phyloP scores from a whole-genome alignment of 2,113 vertebrate species.

The Theropithecus gelada region DNA sequence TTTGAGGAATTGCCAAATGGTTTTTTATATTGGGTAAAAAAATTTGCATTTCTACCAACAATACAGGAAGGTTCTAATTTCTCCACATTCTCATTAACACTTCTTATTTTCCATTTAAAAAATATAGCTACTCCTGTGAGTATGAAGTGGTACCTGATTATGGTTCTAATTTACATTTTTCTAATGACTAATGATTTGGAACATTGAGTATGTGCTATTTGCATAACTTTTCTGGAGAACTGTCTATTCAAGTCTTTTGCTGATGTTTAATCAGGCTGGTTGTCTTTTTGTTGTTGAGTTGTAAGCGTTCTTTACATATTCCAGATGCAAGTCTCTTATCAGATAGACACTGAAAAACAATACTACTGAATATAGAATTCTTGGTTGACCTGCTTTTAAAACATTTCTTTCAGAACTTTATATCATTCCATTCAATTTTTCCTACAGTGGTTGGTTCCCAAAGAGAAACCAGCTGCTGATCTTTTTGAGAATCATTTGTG shows the following conservation, averaged over 20 bases:
- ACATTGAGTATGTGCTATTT: not conserved
- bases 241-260: not conserved
- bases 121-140: not conserved
- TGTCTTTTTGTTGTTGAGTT: not conserved
- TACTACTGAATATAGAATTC: not conserved
- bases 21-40: not conserved
- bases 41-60: not conserved
- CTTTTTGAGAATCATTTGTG: not conserved
- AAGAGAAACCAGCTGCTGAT: not conserved
- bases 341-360: not conserved
- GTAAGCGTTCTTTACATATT: not conserved
- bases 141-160: not conserved
- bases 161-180: not conserved
- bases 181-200: not conserved
- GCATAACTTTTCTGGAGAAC: not conserved
- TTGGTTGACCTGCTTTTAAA: not conserved
- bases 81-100: not conserved
- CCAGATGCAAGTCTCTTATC: not conserved
- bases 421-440: not conserved
- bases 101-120: not conserved
- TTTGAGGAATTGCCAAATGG: not conserved
- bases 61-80: not conserved
- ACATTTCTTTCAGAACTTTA: not conserved
- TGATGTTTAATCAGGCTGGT: not conserved
- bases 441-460: not conserved